Conservation (phyloP, 2,113 vertebrate species). For the Pogona vitticeps region DNA sequence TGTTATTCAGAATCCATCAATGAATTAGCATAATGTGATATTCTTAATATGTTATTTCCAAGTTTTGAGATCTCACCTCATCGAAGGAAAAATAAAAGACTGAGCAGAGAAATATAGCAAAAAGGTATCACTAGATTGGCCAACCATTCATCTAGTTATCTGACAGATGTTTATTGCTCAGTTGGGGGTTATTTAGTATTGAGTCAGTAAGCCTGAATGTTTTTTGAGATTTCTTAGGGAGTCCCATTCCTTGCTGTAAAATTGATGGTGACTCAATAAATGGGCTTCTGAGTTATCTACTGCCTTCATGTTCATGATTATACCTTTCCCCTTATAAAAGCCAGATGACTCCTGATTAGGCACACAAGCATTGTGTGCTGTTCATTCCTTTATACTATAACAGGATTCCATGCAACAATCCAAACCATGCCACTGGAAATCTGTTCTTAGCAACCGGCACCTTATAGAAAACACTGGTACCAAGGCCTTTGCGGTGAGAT, state of each 20-base stretch:
- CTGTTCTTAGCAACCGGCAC: not conserved
- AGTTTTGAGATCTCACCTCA: slow-evolving; percentile 10
- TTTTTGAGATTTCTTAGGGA: slow-evolving; percentile 55
- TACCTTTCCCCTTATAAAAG: not conserved
- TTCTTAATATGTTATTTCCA: not conserved
- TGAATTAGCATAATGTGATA: not conserved
- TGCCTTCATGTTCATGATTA: slow-evolving; percentile 13
- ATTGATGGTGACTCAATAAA: slow-evolving; percentile 63
- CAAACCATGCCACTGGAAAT: not conserved
- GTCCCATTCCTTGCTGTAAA: slow-evolving; percentile 50
- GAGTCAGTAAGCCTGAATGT: slow-evolving; percentile 61
- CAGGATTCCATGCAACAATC: not conserved
- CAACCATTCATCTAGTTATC: slow-evolving; percentile 58
- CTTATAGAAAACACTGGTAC: not conserved
- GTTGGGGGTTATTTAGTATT: slow-evolving; percentile 63
- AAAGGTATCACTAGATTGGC: slow-evolving; percentile 55
- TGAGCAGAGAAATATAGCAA: not conserved
- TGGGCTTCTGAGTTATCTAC: slow-evolving; percentile 31
- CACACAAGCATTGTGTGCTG: not conserved
- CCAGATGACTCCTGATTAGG: not conserved
- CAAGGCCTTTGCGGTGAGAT: not conserved
- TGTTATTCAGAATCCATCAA: not conserved
- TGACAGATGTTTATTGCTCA: slow-evolving; percentile 66
- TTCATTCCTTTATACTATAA: slow-evolving; percentile 7
- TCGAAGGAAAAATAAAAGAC: slow-evolving; percentile 30